These are phyloP conservation scores for Scaptomyza cyrtandrae DNA, from an alignment of 2,888 invertebrate genomes.

Conservation along the genomic window DNA sequence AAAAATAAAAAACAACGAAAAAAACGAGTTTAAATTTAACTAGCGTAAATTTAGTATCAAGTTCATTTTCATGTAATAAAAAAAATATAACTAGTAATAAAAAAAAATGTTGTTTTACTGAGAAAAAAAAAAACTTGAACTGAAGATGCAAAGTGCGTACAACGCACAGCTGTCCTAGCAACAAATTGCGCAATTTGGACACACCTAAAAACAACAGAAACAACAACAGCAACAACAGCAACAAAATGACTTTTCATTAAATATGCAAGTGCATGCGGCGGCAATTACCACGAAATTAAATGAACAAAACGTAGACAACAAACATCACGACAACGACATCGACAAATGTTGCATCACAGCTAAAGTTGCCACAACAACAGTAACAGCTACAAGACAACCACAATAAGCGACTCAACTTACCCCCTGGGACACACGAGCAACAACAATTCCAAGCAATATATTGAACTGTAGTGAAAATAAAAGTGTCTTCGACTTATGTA, in stretches of 20 bases:
- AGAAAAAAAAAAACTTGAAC: constrained; percentile 3
- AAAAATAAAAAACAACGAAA: constrained; percentile 19
- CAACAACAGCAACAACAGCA: constrained; percentile 20
- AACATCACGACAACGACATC: constrained; percentile 37
- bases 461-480: constrained; percentile 58
- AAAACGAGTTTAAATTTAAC: constrained; percentile 49
- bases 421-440: constrained; percentile 18
- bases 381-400: constrained; percentile 30
- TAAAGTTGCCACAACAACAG: constrained; percentile 39
- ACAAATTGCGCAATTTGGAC: constrained; percentile 47
- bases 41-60: constrained; percentile 74
- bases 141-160: constrained; percentile 10
- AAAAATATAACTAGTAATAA: constrained; percentile 29
- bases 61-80: constrained; percentile 65
- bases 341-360: constrained; percentile 55
- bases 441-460: constrained; percentile 31
- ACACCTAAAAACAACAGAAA: constrained; percentile 36
- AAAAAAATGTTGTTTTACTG: constrained; percentile 3
- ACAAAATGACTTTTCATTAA: constrained; percentile 60
- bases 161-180: constrained; percentile 45
- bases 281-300: constrained; percentile 77
- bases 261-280: constrained; percentile 77
- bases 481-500: constrained; percentile 57
- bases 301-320: constrained; percentile 66
- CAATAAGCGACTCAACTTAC: constrained; percentile 56